A percentile compares a stretch with the other conserved stretches of the same genome.
Evolutionary conservation across 2,113 vertebrate species (phyloP).

Genomic region (Cichladusa arquata): DNA sequence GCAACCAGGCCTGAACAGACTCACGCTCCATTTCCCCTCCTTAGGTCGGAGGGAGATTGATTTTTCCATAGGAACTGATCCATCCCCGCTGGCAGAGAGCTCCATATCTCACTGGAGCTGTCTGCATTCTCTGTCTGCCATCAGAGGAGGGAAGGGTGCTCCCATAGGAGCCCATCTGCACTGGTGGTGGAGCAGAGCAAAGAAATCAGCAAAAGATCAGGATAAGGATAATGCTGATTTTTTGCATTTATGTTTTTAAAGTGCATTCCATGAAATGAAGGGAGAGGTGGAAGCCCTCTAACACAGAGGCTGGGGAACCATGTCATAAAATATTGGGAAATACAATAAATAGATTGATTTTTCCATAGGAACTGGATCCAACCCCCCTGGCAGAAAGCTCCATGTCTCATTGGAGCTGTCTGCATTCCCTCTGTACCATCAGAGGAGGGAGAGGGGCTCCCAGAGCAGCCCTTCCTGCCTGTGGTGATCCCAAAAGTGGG

Average conservation of each 20-base stretch:
- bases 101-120: neutral
- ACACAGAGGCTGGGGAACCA: neutral
- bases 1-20: neutral
- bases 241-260: neutral
- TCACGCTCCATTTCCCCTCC: neutral
- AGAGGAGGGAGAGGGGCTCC: neutral
- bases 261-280: neutral
- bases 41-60: neutral
- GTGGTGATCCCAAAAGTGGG: neutral
- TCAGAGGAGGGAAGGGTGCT: neutral
- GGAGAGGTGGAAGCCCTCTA: neutral
- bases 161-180: neutral
- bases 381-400: neutral
- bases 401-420: neutral
- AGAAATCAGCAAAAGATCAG: neutral
- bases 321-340: neutral
- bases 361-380: neutral
- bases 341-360: neutral
- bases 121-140: neutral
- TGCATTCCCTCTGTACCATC: neutral
- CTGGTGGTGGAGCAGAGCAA: neutral
- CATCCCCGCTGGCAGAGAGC: neutral
- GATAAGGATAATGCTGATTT: neutral
- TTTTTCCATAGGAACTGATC: neutral
- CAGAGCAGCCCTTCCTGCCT: neutral